These are phyloP conservation scores for Ruditapes philippinarum DNA, from an alignment of 1,140 invertebrate species.

Conservation along the genomic window DNA sequence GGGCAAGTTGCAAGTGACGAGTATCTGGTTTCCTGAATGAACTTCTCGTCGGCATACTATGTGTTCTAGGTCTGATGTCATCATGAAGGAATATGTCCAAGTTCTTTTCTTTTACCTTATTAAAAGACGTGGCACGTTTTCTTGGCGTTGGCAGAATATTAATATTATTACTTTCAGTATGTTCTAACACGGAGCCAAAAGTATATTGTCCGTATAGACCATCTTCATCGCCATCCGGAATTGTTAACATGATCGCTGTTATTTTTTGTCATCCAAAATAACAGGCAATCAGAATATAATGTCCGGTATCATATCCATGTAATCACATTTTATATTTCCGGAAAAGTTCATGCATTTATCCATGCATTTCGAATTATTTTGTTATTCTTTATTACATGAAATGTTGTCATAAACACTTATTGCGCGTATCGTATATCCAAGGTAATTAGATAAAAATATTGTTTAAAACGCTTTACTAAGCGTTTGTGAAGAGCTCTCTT, in stretches of 20 bases:
- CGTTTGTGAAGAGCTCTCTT: no score
- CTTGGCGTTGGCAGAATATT: conserved; percentile 67
- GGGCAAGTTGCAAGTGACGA: conserved; percentile 66
- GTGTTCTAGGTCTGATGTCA: conserved; percentile 78
- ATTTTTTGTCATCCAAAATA: no score
- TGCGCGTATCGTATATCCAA: no score
- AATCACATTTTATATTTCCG: no score
- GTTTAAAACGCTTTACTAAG: no score
- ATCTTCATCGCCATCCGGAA: background rate
- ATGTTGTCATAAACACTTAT: no score
- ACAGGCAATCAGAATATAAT: no score
- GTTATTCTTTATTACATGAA: no score
- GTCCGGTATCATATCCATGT: no score
- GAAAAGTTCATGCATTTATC: no score
- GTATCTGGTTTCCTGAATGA: conserved; percentile 65
- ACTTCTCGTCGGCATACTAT: conserved; percentile 78
- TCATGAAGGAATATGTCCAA: conserved; percentile 70
- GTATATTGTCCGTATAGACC: background rate
- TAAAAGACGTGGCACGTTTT: conserved; percentile 74
- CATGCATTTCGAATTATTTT: no score
- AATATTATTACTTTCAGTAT: conserved; percentile 32
- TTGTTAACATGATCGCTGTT: background rate
- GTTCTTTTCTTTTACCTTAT: conserved; percentile 69
- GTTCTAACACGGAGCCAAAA: conserved; percentile 27
- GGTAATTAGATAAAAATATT: no score